These are phyloP conservation scores for Carlito syrichta DNA, from an alignment of 2,113 vertebrate genomes.

Conservation along the genomic window DNA sequence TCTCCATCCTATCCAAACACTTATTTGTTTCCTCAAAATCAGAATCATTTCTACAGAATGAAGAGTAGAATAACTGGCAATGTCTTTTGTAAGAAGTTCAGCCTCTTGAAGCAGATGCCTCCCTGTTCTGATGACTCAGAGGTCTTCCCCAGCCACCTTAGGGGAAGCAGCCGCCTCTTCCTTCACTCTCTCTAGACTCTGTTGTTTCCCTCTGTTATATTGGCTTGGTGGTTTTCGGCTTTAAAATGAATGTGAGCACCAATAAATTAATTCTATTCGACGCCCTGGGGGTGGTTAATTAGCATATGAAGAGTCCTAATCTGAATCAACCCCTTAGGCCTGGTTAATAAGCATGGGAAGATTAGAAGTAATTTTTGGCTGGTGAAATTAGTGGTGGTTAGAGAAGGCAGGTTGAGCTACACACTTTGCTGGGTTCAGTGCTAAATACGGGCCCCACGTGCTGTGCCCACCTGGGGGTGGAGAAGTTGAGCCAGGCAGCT, in stretches of 20 bases:
- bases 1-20: not conserved
- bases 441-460: not conserved
- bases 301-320: slow-evolving; percentile 11
- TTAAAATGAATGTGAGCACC: not conserved
- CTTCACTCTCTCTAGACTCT: not conserved
- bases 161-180: not conserved
- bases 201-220: not conserved
- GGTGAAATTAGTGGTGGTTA: not conserved
- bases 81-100: not conserved
- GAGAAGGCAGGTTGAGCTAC: not conserved
- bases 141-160: not conserved
- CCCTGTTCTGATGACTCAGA: not conserved
- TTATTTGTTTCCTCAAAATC: not conserved
- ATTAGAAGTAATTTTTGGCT: slow-evolving; percentile 35
- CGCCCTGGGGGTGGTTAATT: not conserved
- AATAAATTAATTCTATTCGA: slow-evolving; percentile 8
- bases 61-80: not conserved
- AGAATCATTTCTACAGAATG: not conserved
- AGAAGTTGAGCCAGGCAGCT: not conserved
- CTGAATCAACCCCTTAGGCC: not conserved
- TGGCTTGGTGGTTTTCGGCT: not conserved
- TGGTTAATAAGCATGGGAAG: slow-evolving; percentile 29
- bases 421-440: not conserved
- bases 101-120: not conserved
- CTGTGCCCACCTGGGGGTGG: no score